Base-by-base conservation (phyloP, 2,888 invertebrate species). In the Camponotus fellah region DNA sequence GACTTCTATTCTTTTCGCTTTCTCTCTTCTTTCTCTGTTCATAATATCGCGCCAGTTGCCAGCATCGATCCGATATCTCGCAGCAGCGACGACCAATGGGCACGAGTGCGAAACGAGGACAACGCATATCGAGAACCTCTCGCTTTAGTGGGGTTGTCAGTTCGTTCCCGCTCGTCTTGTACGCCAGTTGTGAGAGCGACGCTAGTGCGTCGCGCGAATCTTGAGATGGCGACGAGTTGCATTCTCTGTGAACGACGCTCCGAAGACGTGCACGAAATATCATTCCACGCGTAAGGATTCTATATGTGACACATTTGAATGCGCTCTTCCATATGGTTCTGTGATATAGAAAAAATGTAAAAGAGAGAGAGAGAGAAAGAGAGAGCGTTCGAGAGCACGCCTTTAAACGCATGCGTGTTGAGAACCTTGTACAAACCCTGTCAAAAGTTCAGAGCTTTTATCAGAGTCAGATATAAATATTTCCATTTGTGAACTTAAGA, bases 1-100 rank as follows among this genome's bases (percentile, higher is more conserved):
- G 21, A 56, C 1, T 10, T 40, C 17, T 69, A n/a, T 43, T 3
- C 26, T 5, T 12, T 9, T 58, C 40, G 12, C 0, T 53, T 6
- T 32, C 14, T 14, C 6, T 8, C n/a, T 14, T 62, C 9, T 21
- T 14, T 21, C 10, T 3, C 14, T 9, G 12, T 56, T 77, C 66
- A 2, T 77, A 77, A 58, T 58, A n/a, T 58, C 32, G 77, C 77
- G 77, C 77, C 77, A 68, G 0, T 58, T 58, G 6, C 68, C 40
- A 43, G 40, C 12, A 53, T 40, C 32, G 32, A 0, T 43, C 17
- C 37, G n/a, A 68, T 32, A 46, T 68, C 10, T 56, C 8, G 56
- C 68, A 26, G 40, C 8, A 12, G 8, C 32, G 8, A 32, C 68
- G 14, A n/a, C 56, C 68, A 77, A 68, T 68, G 17, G 26, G 68